Base-by-base conservation (phyloP, 2,888 invertebrate species). In the Calliopum simillimum region DNA sequence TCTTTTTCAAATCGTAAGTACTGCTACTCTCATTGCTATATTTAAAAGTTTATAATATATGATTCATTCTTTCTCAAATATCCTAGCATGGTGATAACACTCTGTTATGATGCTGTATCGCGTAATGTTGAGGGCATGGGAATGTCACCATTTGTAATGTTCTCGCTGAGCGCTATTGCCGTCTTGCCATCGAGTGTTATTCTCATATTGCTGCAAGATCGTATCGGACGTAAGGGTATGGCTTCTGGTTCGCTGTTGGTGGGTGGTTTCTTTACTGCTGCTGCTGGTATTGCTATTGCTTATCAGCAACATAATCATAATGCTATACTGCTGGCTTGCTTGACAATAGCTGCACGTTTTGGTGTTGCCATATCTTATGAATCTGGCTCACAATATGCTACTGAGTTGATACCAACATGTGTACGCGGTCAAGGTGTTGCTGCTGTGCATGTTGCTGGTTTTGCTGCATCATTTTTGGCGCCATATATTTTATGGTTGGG, bases 361-460 rank as follows among this genome's bases (percentile, higher is more conserved):
- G 88, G 88, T 33, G 89, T 91, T 23, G 90, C 89, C 71, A 88
- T 90, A 4, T 90, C 90, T 0, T 91, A 90, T 78, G 90, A 90
- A 81, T 90, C 90, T 8, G 89, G 90, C 5, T 88, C 89, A 14
- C 91, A 91, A 80, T 91, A 91, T 78, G 90, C 90, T 23, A 89
- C 90, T 2, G 91, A 91, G 80, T 81, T 91, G 65, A 89, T 91
- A 73, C 91, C 91, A 41, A 90, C 91, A 1, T 89, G 89, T 74
- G 89, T 91, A 19, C 84, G 91, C 51, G 91, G 90, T 3, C 90
- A 90, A 79, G 91, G 90, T 33, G 89, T 91, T 51, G 89, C 89
- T 0, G 87, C 89, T 3, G 88, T 90, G 19, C 90, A 91, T 79
- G 89, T 91, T 19, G 88, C 88, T 19, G 91, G 91, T 1, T 90